These are phyloP conservation scores for Crotalus viridis DNA, from an alignment of 2,113 vertebrate species.

Conservation along the genomic window DNA sequence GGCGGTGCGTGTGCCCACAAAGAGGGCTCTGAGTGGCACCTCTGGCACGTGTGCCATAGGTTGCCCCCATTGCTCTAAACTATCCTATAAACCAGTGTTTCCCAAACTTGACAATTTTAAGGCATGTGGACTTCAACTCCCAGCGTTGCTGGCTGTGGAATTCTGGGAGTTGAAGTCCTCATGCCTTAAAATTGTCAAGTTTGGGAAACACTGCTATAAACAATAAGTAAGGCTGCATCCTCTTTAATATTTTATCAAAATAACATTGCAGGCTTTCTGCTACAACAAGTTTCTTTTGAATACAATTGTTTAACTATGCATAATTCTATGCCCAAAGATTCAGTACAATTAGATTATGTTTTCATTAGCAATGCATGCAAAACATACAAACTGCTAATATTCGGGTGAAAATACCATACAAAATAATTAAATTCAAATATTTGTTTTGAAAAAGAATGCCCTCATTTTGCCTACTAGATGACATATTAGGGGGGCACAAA, in stretches of 20 bases:
- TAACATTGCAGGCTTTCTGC: not conserved
- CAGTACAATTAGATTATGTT: not conserved
- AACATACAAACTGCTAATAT: not conserved
- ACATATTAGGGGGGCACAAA: not conserved
- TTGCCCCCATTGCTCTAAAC: not conserved
- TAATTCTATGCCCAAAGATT: not conserved
- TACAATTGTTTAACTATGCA: not conserved
- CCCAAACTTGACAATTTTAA: too few species aligned
- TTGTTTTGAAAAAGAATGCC: not conserved
- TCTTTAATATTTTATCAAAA: slow-evolving; percentile 4
- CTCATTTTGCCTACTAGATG: not conserved
- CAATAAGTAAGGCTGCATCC: not conserved
- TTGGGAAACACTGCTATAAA: not conserved
- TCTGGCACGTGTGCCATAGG: too few species aligned
- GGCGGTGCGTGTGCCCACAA: too few species aligned
- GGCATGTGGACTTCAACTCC: too few species aligned
- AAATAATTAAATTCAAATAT: too few species aligned
- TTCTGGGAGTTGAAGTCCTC: too few species aligned
- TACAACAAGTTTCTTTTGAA: not conserved
- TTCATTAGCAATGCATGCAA: not conserved
- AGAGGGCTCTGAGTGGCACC: too few species aligned
- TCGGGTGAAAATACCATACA: not conserved
- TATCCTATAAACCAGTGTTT: not conserved
- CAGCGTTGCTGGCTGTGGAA: too few species aligned
- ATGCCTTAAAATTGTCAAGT: too few species aligned